A percentile compares a stretch with the other conserved stretches of the same genome.
These are phyloP conservation scores for Agrilus biguttatus DNA, from an alignment of 2,888 invertebrate species.

Conservation along the genomic window DNA sequence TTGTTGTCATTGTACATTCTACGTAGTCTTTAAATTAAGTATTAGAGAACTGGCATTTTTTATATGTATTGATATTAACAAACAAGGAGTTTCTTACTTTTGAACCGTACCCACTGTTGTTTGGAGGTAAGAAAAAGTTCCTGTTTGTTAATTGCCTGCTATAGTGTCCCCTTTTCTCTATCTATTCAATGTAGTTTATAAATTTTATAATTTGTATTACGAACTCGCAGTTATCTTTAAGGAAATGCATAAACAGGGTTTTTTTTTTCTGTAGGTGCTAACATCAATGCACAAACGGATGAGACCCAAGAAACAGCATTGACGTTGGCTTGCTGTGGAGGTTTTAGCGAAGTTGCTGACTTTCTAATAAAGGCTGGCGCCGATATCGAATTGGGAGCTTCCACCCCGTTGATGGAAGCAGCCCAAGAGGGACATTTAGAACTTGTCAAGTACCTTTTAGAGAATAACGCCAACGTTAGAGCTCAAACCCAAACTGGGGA, in stretches of 20 bases:
- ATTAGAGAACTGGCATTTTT: too few relatives aligned
- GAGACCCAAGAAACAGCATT: slow-evolving; percentile 96
- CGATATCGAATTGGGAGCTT: slow-evolving; percentile 86
- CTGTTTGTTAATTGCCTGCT: too few relatives aligned
- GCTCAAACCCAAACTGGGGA: slow-evolving; percentile 83
- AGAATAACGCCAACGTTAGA: slow-evolving; percentile 79
- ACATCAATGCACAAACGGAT: slow-evolving; percentile 96
- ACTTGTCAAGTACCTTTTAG: slow-evolving; percentile 74
- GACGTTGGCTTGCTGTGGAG: slow-evolving; percentile 87
- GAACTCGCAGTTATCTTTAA: too few relatives aligned
- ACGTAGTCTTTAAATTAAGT: too few relatives aligned
- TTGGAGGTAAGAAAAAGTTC: too few relatives aligned
- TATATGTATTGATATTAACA: too few relatives aligned
- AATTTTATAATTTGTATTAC: too few relatives aligned
- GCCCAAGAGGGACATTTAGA: slow-evolving; percentile 95
- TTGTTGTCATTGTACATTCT: too few relatives aligned
- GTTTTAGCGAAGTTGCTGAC: slow-evolving; percentile 89
- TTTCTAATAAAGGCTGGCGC: slow-evolving; percentile 91
- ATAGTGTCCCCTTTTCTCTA: too few relatives aligned
- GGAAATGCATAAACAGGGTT: neutral
- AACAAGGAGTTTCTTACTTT: too few relatives aligned
- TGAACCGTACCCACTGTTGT: too few relatives aligned
- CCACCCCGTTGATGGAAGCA: slow-evolving; percentile 97
- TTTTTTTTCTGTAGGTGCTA: slow-evolving; percentile 45
- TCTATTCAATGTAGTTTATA: too few relatives aligned